Base-by-base conservation (phyloP, 2,113 vertebrate species). In the Nematolebias whitei region DNA sequence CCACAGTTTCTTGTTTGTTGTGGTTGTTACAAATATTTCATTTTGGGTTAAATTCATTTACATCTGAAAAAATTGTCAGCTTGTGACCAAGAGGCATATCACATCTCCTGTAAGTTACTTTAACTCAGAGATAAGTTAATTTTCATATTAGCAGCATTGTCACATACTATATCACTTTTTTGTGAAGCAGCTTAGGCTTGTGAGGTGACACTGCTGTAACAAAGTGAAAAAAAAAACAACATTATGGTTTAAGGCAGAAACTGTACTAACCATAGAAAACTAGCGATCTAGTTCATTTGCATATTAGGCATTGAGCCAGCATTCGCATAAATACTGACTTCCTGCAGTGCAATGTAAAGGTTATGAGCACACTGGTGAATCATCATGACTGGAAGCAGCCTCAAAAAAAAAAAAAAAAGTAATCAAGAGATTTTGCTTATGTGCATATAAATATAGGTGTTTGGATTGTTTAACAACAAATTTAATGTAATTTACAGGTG, bases 151-250 rank as follows among this genome's bases (percentile, higher is more conserved):
- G 40, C 24, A 62, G 39, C 60, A 55, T 49, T 26, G 65, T 10
- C 29, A 20, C 43, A 47, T 65, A 53, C 48, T 22, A 81, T 70
- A 53, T 14, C 24, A n/a, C 22, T 12, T 77, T 73, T 74, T 73
- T 71, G 82, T 72, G 74, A 49, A 78, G 63, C 66, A 63, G 78
- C 63, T 82, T 69, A 78, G 66, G 35, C 58, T n/a, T 62, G 40
- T 57, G 68, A 55, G 6, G 51, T 59, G 76, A 69, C 58, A 39
- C 48, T 40, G 19, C 29, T 50, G 47, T 75, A 50, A 56, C 20
- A 47, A 70, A 39, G 49, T 63, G n/a, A 23, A 43, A 54, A 69
- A 77, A 77, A 32, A 76, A 74, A 38, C 18, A 23, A 83, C 16
- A 1, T 63, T 54, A 40, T 79, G 40, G 41, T 76, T 78, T 66